A percentile compares a stretch with the other conserved stretches of the same genome.
Evolutionary conservation across 2,113 vertebrate genomes (phyloP).

Genomic region (Microcebus ravelobensis): DNA sequence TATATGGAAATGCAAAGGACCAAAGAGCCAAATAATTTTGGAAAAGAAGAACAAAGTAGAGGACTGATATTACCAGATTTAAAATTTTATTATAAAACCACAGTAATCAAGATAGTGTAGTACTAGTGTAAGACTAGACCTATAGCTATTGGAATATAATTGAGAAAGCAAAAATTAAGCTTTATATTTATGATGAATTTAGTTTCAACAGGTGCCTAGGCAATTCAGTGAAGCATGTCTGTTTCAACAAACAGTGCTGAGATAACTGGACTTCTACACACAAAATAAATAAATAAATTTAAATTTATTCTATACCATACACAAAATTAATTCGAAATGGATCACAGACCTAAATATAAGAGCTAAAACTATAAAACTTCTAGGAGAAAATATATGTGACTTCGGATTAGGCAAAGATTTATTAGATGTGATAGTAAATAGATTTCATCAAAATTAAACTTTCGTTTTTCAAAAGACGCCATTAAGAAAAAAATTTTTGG

Average conservation of each 20-base stretch:
- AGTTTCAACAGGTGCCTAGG: not conserved
- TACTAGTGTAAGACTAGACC: not conserved
- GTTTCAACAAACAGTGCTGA: not conserved
- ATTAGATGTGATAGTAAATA: not conserved
- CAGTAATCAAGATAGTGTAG: not conserved
- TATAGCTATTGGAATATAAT: not conserved
- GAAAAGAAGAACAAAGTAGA: constrained; percentile 31
- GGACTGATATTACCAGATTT: not conserved
- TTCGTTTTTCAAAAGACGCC: not conserved
- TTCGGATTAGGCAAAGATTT: constrained; percentile 2
- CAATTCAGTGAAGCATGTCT: not conserved
- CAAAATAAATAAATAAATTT: not conserved
- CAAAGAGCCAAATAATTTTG: not conserved
- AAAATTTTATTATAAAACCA: constrained; percentile 37
- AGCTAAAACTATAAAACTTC: not conserved
- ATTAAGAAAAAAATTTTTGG: not conserved
- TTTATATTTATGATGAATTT: not conserved
- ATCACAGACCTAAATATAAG: not conserved
- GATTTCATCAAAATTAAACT: not conserved
- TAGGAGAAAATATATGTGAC: not conserved
- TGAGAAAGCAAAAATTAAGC: not conserved
- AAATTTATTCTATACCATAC: not conserved
- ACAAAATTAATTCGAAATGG: constrained; percentile 28
- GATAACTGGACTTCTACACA: not conserved
- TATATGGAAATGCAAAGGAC: not conserved